Percentiles rank a stretch among this genome's conserved stretches.
phyloP scores from a whole-genome alignment of 2,797 vertebrate genomes.

The Melanotaenia parkinsoni region DNA sequence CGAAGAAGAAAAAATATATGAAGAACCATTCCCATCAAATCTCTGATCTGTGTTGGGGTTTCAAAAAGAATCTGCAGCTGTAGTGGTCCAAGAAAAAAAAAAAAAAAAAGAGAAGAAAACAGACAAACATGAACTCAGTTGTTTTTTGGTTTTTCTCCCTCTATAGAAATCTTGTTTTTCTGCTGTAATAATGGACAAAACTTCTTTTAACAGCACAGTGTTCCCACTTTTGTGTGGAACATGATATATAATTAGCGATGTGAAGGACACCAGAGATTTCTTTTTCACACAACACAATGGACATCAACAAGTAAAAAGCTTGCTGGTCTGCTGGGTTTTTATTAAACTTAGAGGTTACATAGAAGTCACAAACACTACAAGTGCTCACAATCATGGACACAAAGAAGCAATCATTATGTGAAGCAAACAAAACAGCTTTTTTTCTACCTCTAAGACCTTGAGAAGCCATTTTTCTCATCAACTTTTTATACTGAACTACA shows the following conservation, averaged over 20 bases:
- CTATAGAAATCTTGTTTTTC: conserved; percentile 7
- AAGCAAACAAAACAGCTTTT: not conserved
- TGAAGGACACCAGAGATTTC: not conserved
- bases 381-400: not conserved
- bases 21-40: not conserved
- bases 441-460: not conserved
- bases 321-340: not conserved
- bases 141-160: conserved; percentile 8
- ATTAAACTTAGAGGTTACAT: not conserved
- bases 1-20: not conserved
- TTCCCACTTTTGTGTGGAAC: conserved; percentile 11
- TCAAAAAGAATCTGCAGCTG: conserved; percentile 29
- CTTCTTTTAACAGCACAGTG: not conserved
- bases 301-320: conserved; percentile 6
- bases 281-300: conserved; percentile 4
- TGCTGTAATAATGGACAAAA: conserved; percentile 15
- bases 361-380: not conserved
- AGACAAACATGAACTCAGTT: conserved; percentile 33
- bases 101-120: conserved; percentile 36
- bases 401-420: not conserved
- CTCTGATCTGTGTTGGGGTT: conserved; percentile 10
- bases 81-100: conserved; percentile 12
- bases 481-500: not conserved
- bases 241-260: conserved; percentile 11
- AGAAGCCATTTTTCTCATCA: conserved; percentile 5